A percentile compares a stretch with the other conserved stretches of the same genome.
phyloP scores from a whole-genome alignment of 2,888 invertebrate species.

The Cataglyphis cursor region DNA sequence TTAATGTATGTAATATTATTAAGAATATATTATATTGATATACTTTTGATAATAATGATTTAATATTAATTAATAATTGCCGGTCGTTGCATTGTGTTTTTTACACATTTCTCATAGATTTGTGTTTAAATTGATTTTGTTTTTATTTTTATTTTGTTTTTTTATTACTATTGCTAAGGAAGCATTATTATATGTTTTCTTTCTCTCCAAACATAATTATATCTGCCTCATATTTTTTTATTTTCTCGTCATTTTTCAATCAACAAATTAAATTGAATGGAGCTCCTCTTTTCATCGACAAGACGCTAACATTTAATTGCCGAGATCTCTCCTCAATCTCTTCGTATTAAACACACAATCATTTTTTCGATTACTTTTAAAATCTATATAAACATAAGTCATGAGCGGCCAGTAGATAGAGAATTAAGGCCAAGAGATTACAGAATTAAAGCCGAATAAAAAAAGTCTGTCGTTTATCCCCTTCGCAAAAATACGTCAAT shows the following conservation, averaged over 20 bases:
- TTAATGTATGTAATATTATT: constrained; percentile 2
- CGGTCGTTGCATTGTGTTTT: neutral
- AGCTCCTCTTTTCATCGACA: constrained; percentile 4
- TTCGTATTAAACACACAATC: neutral
- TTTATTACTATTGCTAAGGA: neutral
- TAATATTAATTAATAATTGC: neutral
- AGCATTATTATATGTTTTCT: neutral
- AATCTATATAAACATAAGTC: neutral
- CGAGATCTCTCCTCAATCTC: neutral
- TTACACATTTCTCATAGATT: neutral
- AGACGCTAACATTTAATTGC: neutral
- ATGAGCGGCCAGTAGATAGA: neutral
- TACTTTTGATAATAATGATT: neutral
- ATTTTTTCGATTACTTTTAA: neutral
- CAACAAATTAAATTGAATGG: neutral
- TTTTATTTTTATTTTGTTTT: neutral
- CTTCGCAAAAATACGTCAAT: neutral
- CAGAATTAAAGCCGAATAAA: constrained; percentile 5
- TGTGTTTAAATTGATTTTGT: neutral
- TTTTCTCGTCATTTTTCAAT: neutral
- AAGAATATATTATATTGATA: neutral
- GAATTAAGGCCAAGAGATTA: constrained; percentile 10
- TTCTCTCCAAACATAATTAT: neutral
- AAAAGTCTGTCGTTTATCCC: neutral
- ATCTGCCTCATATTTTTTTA: neutral